These are phyloP conservation scores for Percopsis transmontana DNA, from an alignment of 2,113 vertebrate species.

Conservation along the genomic window DNA sequence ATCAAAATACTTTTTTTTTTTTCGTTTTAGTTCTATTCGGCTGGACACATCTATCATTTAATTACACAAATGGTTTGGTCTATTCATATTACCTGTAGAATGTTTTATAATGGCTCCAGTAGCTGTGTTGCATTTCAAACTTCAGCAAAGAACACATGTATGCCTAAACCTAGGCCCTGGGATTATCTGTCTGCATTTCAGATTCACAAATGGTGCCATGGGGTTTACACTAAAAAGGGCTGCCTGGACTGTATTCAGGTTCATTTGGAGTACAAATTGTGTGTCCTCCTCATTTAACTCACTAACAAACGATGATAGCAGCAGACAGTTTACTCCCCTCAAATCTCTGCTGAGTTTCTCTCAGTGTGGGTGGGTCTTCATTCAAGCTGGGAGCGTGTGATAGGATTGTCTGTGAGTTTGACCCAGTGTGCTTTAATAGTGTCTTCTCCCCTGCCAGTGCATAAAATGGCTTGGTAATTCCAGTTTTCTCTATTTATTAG, in stretches of 20 bases:
- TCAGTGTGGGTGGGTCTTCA: constrained; percentile 56
- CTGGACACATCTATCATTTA: constrained; percentile 15
- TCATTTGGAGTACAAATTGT: too few relatives aligned
- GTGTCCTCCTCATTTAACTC: constrained; percentile 27
- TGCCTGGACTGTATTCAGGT: too few relatives aligned
- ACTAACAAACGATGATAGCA: constrained; percentile 25
- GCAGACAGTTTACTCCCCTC: constrained; percentile 19
- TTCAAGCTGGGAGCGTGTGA: constrained; percentile 55
- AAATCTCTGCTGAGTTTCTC: constrained; percentile 53
- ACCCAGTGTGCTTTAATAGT: constrained; percentile 32
- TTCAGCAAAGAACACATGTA: too few relatives aligned
- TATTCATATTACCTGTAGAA: constrained; percentile 5
- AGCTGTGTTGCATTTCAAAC: neutral
- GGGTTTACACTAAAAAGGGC: too few relatives aligned
- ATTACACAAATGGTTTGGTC: constrained; percentile 30
- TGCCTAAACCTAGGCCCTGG: too few relatives aligned
- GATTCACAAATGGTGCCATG: too few relatives aligned
- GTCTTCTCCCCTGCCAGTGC: constrained; percentile 32
- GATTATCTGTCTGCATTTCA: too few relatives aligned
- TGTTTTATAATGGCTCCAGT: neutral
- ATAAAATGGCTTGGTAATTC: constrained; percentile 39
- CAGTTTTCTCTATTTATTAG: constrained; percentile 29
- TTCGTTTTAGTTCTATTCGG: constrained; percentile 6
- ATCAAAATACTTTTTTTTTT: constrained; percentile 19
- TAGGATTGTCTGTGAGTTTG: constrained; percentile 51